Percentiles rank a stretch among this genome's conserved stretches.
Evolutionary conservation across 1,140 invertebrate species (phyloP).

Genomic region (Lepidostoma basale): DNA sequence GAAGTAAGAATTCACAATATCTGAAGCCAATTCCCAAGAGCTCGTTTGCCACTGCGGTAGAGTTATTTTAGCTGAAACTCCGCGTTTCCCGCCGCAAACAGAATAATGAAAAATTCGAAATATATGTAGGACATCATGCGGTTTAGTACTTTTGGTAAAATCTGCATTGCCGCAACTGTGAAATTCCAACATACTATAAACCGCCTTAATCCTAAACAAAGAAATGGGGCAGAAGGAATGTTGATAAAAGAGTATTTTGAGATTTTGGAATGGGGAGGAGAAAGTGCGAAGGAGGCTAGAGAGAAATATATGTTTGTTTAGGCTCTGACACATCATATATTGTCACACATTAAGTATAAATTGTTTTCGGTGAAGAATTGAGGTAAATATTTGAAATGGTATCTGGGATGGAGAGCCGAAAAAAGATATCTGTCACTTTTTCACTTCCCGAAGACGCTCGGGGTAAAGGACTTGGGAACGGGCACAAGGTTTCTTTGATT

Average conservation of each 20-base stretch:
- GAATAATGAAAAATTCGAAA: too few species aligned
- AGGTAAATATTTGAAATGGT: conserved; percentile 1
- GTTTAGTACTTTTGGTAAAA: too few species aligned
- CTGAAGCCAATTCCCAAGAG: too few species aligned
- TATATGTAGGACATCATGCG: too few species aligned
- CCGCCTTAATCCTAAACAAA: neutral
- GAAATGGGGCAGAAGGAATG: neutral
- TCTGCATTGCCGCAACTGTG: too few species aligned
- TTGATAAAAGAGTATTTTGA: neutral
- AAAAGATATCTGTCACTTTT: conserved; percentile 1
- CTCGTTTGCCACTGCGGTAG: too few species aligned
- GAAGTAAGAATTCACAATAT: too few species aligned
- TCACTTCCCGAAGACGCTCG: neutral
- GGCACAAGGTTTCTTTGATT: too few species aligned
- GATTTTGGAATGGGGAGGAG: neutral
- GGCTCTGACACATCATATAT: conserved; percentile 5
- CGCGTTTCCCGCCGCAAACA: too few species aligned
- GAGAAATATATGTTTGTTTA: conserved; percentile 1
- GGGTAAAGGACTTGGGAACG: too few species aligned
- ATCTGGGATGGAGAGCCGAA: neutral
- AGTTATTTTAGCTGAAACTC: too few species aligned
- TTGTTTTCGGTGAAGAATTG: conserved; percentile 6
- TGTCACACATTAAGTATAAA: neutral
- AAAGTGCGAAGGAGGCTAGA: too few species aligned
- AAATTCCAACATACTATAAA: neutral